Percentiles rank a stretch among this genome's conserved stretches.
Conservation (phyloP, 2,888 invertebrate genomes). For the Argyra leucocephala region DNA sequence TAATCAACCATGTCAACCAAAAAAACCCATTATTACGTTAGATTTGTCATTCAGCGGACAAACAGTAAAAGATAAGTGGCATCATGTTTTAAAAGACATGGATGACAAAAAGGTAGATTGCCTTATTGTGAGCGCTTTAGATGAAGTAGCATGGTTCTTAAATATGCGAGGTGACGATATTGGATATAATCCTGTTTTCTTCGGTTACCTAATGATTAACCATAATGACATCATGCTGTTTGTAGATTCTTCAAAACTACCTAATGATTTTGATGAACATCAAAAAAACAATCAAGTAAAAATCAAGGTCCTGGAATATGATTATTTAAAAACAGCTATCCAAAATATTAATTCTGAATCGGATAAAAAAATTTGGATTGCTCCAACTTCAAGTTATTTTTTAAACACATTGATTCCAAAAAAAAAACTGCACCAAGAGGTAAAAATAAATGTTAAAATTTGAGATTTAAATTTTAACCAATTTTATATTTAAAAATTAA, state of each 20-base stretch:
- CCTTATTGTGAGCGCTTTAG: conserved; percentile 69
- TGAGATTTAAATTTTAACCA: neutral
- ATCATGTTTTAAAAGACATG: conserved; percentile 55
- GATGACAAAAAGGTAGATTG: conserved; percentile 51
- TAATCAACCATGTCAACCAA: conserved; percentile 48
- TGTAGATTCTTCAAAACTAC: conserved; percentile 51
- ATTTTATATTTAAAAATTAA: conserved; percentile 14
- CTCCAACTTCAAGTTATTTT: conserved; percentile 48
- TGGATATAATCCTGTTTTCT: conserved; percentile 82
- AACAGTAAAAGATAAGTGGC: conserved; percentile 56
- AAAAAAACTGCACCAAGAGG: conserved; percentile 31
- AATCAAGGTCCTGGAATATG: conserved; percentile 48
- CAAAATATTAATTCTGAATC: conserved; percentile 32
- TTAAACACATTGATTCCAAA: conserved; percentile 39
- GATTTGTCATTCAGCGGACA: conserved; percentile 50
- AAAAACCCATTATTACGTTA: conserved; percentile 47
- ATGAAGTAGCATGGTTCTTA: conserved; percentile 84
- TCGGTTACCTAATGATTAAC: conserved; percentile 60
- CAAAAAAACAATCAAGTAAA: conserved; percentile 48
- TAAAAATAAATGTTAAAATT: conserved; percentile 16
- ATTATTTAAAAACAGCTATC: conserved; percentile 46
- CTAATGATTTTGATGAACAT: conserved; percentile 48
- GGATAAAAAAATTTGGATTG: conserved; percentile 48
- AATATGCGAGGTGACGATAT: conserved; percentile 90
- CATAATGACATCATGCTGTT: conserved; percentile 52